Percentiles rank a stretch among this genome's conserved stretches.
Conservation (phyloP, 2,888 invertebrate genomes). For the Eupeodes luniger region DNA sequence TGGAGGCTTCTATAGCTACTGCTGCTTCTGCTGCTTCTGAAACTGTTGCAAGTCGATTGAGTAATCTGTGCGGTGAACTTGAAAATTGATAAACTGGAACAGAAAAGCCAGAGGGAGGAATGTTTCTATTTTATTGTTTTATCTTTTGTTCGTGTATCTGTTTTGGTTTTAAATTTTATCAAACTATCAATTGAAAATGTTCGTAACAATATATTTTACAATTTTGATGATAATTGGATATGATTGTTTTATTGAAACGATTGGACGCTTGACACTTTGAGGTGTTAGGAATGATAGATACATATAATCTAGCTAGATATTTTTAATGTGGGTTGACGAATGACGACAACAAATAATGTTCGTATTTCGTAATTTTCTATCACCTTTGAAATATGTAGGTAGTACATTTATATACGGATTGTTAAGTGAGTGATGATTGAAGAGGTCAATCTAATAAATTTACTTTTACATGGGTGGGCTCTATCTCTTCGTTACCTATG, state of each 20-base stretch:
- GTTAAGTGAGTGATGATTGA: constrained; percentile 31
- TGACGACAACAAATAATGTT: neutral
- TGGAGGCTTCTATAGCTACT: neutral
- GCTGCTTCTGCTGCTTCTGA: constrained; percentile 13
- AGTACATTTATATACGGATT: neutral
- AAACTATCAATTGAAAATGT: constrained; percentile 64
- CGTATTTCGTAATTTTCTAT: constrained; percentile 4
- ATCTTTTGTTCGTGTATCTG: constrained; percentile 14
- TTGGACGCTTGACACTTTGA: constrained; percentile 46
- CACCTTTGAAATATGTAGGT: constrained; percentile 52
- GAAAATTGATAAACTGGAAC: constrained; percentile 74
- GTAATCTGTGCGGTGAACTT: constrained; percentile 73
- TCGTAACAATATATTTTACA: constrained; percentile 51
- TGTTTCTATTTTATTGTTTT: neutral
- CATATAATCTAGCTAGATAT: neutral
- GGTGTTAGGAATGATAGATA: constrained; percentile 24
- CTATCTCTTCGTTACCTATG: neutral
- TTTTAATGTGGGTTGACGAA: constrained; percentile 17
- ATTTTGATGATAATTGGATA: constrained; percentile 64
- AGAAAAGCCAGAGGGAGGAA: constrained; percentile 32
- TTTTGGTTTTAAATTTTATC: neutral
- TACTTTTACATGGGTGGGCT: constrained; percentile 26
- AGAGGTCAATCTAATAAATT: constrained; percentile 59
- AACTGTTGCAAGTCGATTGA: constrained; percentile 63
- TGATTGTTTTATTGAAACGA: constrained; percentile 66